Base-by-base conservation (phyloP, 2,888 invertebrate species). In the Hydraecia micacea region DNA sequence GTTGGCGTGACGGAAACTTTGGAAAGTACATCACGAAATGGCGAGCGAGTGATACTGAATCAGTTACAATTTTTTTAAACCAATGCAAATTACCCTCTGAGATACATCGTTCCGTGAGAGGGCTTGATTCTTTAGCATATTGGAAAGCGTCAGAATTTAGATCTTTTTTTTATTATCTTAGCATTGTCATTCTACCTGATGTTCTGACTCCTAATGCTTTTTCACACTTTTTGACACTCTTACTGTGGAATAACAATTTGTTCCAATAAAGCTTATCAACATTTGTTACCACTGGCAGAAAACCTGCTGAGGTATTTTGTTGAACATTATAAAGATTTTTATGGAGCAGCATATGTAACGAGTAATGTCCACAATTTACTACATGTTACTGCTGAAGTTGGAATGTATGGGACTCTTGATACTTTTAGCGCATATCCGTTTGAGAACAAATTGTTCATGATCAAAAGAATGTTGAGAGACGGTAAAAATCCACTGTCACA, bases 311-410 rank as follows among this genome's bases (percentile, higher is more conserved):
- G 49, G 18, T 15, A 52, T 1, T 74, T 21, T 77, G 65, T 77
- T 15, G 1, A 58, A 62, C 13, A 77, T 58, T 77, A 70, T 32
- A 55, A 71, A 66, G 55, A 55, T 32, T 71, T 76, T 7, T 77
- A 77, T 11, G 80, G 77, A 18, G 52, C 42, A 0, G 77, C 32
- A 11, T 74, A 80, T 52, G 68, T 80, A 32, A 80, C 76, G n/a
- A 80, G 80, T 52, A 80, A 77, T 62, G 62, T 77, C 18, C 80
- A 80, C 55, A 80, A 81, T 74, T 46, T 81, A 60, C 49, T 60
- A 0, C 78, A 81, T 6, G 32, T 81, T 49, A 62, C 62, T 62
- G 77, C 49, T 58, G 81, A 81, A 58, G 77, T 75, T 18, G 4
- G 46, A 60, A 72, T 25, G 28, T 81, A 62, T n/a, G 77, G 77